phyloP scores from a whole-genome alignment of 2,888 invertebrate species.

The Drosophila anceps region DNA sequence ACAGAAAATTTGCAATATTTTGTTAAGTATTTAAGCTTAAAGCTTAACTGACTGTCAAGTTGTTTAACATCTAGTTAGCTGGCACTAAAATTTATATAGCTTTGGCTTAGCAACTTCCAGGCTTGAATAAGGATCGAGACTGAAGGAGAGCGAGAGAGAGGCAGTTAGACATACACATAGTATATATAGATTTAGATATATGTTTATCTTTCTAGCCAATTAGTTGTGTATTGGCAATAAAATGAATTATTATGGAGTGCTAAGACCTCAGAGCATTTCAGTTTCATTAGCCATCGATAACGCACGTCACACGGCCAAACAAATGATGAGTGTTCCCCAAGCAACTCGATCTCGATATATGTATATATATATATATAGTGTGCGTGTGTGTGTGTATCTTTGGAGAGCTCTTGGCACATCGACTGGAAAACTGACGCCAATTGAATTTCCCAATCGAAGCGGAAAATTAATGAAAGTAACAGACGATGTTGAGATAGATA shows the following conservation, averaged over 20 bases:
- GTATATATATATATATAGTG: not conserved
- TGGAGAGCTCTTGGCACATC: not conserved
- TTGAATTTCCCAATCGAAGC: conserved; percentile 14
- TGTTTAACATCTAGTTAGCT: not conserved
- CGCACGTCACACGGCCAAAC: conserved; percentile 27
- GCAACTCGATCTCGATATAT: not conserved
- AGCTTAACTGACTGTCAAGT: not conserved
- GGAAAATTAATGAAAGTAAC: conserved; percentile 30
- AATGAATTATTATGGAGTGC: conserved; percentile 30
- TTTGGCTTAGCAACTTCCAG: not conserved
- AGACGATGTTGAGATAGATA: conserved; percentile 10
- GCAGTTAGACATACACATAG: not conserved
- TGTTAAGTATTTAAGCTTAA: not conserved
- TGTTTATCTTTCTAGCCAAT: not conserved
- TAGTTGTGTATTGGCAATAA: conserved; percentile 8
- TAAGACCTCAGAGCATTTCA: conserved; percentile 36
- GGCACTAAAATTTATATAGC: not conserved
- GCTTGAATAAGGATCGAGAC: not conserved
- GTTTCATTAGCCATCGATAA: conserved; percentile 38
- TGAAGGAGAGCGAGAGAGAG: not conserved
- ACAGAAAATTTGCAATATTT: not conserved
- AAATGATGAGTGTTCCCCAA: conserved; percentile 32
- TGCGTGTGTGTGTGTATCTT: not conserved
- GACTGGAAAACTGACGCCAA: conserved; percentile 14
- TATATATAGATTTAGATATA: not conserved